Conservation (phyloP, 2,888 invertebrate species). For the Rutpela maculata region DNA sequence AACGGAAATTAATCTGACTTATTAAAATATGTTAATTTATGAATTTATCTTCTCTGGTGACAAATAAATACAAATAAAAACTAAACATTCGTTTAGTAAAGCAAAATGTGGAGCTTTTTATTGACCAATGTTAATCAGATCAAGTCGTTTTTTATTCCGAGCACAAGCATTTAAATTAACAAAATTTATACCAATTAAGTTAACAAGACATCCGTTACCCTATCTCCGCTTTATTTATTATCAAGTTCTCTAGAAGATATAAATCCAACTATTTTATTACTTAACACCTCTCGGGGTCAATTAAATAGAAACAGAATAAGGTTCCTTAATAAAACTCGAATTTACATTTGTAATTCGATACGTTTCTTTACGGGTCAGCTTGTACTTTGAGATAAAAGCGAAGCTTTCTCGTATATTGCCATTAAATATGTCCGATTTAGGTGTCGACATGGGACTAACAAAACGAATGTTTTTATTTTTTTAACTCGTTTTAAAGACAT, state of each 20-base stretch:
- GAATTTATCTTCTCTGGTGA: background rate
- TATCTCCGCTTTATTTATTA: conserved; percentile 58
- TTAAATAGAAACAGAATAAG: conserved; percentile 52
- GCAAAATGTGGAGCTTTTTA: conserved; percentile 10
- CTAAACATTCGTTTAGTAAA: conserved; percentile 1
- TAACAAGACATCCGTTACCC: conserved; percentile 61
- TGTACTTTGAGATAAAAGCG: conserved; percentile 49
- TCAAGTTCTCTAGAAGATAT: conserved; percentile 48
- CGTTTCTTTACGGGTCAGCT: conserved; percentile 51
- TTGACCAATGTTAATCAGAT: conserved; percentile 52
- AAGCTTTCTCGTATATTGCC: conserved; percentile 56
- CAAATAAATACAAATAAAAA: background rate
- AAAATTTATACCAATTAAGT: conserved; percentile 62
- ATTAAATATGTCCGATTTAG: conserved; percentile 58
- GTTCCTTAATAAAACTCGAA: conserved; percentile 54
- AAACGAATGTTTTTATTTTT: conserved; percentile 45
- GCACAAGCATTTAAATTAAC: conserved; percentile 60
- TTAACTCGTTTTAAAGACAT: conserved; percentile 47
- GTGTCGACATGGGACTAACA: conserved; percentile 55
- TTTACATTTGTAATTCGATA: conserved; percentile 61
- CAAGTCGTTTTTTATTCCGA: conserved; percentile 53
- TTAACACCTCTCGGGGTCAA: conserved; percentile 58
- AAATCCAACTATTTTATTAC: conserved; percentile 60
- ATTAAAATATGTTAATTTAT: background rate
- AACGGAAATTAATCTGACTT: background rate